Conservation (phyloP, 2,797 vertebrate genomes). For the Danio aesculapii region DNA sequence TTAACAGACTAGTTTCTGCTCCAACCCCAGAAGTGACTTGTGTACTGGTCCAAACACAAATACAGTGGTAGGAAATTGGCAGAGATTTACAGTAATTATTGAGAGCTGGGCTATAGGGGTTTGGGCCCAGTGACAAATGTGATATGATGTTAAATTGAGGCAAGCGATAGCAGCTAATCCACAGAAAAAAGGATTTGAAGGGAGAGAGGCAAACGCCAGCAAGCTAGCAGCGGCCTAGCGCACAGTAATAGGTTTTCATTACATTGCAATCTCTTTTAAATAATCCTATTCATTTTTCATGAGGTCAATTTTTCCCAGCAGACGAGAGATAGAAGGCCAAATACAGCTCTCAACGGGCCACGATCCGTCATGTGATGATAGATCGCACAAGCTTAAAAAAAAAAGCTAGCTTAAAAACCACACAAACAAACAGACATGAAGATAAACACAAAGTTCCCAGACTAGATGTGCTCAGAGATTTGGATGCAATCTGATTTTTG, state of each 20-base stretch:
- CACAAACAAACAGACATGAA: conserved; percentile 20
- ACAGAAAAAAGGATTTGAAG: conserved; percentile 36
- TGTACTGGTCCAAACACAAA: conserved; percentile 35
- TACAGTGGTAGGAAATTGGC: conserved; percentile 35
- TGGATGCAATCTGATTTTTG: neutral
- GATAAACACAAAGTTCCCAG: neutral
- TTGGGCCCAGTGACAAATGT: conserved; percentile 46
- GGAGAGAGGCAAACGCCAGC: conserved; percentile 36
- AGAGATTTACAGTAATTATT: conserved; percentile 50
- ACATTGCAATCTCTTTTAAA: conserved; percentile 57
- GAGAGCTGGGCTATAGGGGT: conserved; percentile 40
- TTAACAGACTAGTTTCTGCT: conserved; percentile 21
- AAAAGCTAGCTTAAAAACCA: neutral
- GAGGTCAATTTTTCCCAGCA: conserved; percentile 56
- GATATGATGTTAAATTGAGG: conserved; percentile 53
- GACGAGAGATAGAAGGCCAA: conserved; percentile 45
- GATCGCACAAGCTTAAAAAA: neutral
- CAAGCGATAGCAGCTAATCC: conserved; percentile 41
- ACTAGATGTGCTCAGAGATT: conserved; percentile 5
- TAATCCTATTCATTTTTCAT: conserved; percentile 62
- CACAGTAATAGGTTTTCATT: conserved; percentile 60
- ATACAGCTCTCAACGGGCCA: neutral
- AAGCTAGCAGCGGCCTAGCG: conserved; percentile 37
- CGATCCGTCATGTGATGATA: conserved; percentile 28
- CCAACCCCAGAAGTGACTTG: conserved; percentile 24